A percentile compares a stretch with the other conserved stretches of the same genome.
These are phyloP conservation scores for Achatina immaculata DNA, from an alignment of 1,140 invertebrate species.

Conservation along the genomic window DNA sequence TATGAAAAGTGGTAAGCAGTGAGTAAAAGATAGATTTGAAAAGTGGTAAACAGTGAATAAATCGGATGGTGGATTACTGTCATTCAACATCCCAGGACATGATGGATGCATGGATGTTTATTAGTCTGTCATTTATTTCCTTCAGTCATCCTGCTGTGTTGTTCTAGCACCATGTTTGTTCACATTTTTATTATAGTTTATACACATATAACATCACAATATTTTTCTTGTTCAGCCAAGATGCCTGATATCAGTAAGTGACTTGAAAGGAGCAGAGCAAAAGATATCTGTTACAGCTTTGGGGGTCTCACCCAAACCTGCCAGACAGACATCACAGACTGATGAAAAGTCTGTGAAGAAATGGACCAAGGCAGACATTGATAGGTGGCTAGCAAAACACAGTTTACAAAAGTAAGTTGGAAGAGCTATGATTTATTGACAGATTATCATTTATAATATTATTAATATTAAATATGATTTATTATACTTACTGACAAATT, in stretches of 20 bases:
- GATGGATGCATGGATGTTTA: too few species aligned
- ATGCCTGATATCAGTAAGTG: not conserved
- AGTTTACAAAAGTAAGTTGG: conserved; percentile 30
- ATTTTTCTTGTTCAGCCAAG: not conserved
- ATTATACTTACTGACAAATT: not conserved
- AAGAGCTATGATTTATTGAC: not conserved
- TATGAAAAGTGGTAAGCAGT: too few species aligned
- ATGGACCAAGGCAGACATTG: conserved; percentile 28
- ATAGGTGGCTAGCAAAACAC: conserved; percentile 26
- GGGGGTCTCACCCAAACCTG: not conserved
- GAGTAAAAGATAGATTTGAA: too few species aligned
- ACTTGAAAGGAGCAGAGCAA: not conserved
- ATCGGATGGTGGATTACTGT: too few species aligned
- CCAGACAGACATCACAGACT: not conserved
- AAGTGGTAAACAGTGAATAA: too few species aligned
- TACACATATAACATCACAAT: too few species aligned
- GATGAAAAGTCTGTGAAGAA: not conserved
- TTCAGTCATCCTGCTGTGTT: too few species aligned
- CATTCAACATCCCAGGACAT: too few species aligned
- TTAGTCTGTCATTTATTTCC: too few species aligned
- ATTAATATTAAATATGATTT: not conserved
- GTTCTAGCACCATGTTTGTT: too few species aligned
- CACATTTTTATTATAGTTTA: too few species aligned
- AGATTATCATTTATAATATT: not conserved
- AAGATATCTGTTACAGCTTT: not conserved